Evolutionary conservation across 2,797 vertebrate species (phyloP), one percentile per base, ranked within the genome.

Genomic region (Nannoperca australis): DNA sequence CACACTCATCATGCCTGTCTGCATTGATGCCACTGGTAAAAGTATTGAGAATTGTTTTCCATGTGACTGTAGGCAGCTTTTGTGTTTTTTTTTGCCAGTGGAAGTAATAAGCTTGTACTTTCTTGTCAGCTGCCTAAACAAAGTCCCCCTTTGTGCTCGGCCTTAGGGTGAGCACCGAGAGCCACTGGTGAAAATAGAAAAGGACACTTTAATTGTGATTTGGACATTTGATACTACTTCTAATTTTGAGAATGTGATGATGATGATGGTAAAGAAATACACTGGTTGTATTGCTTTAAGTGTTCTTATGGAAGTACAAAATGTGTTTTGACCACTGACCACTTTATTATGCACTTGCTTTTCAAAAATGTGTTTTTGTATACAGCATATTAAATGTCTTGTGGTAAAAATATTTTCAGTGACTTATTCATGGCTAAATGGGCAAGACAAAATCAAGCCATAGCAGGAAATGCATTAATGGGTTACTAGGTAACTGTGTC

Each of bases 261-360:
- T 64, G 17, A 17, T 64, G 17, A 34, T 76, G 18, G 24, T 54
- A 13, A 7, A 36, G 60, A 65, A 70, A 59, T 64, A 40, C 64
- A 85, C 79, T 78, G 53, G 55, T 73, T 78, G 30, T 79, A 67
- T 65, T 44, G 6, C 3, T 62, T 42, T 17, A 71, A 73, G 24
- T 73, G 13, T 34, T 9, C 24, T 56, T 22, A n/a, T 62, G 27
- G 27, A 73, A 5, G 49, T 44, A 17, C 56, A 1, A 71, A 44
- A 58, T 76, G 1, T 62, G 18, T 47, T 40, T 51, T 62, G 24
- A 42, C 1, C 11, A 27, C 1, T 3, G 15, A 49, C 2, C 59
- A 38, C 47, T 17, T 75, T 81, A 68, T 79, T 72, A 15, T 69
- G 44, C 34, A n/a, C 10, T 78, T 36, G 7, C 7, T 15, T 71